These are phyloP conservation scores for Corythoichthys haematopterus DNA, from an alignment of 2,113 vertebrate species.

Conservation along the genomic window DNA sequence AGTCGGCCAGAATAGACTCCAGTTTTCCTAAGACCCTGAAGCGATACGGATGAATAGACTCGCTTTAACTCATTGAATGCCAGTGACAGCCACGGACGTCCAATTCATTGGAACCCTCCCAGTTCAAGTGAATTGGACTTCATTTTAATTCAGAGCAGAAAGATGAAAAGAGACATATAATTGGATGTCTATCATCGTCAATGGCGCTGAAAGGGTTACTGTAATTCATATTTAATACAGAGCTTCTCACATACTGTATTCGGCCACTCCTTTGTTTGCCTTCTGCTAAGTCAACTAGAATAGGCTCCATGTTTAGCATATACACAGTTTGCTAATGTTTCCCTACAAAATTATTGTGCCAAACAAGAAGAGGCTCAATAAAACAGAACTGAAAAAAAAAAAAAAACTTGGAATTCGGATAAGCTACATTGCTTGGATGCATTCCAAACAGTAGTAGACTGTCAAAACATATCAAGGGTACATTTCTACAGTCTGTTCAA, in stretches of 20 bases:
- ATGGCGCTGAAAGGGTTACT: background rate
- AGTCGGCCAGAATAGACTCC: background rate
- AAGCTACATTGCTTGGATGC: background rate
- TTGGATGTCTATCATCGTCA: too few species aligned
- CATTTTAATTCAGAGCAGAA: too few species aligned
- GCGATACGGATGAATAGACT: background rate
- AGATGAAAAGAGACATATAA: too few species aligned
- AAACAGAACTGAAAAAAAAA: background rate
- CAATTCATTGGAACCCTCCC: too few species aligned
- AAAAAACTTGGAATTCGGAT: background rate
- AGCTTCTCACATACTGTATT: background rate
- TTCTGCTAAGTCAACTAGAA: background rate
- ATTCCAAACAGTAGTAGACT: background rate
- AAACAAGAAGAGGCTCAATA: background rate
- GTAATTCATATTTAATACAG: background rate
- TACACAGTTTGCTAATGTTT: background rate
- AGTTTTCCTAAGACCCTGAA: background rate
- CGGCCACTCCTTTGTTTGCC: too few species aligned
- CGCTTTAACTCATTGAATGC: background rate
- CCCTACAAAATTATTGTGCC: too few species aligned
- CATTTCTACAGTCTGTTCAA: background rate
- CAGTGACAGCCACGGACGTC: too few species aligned
- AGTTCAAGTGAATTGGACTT: too few species aligned
- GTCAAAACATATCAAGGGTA: background rate
- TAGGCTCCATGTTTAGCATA: background rate